Conservation (phyloP, 2,113 vertebrate genomes). For the Uria aalge region DNA sequence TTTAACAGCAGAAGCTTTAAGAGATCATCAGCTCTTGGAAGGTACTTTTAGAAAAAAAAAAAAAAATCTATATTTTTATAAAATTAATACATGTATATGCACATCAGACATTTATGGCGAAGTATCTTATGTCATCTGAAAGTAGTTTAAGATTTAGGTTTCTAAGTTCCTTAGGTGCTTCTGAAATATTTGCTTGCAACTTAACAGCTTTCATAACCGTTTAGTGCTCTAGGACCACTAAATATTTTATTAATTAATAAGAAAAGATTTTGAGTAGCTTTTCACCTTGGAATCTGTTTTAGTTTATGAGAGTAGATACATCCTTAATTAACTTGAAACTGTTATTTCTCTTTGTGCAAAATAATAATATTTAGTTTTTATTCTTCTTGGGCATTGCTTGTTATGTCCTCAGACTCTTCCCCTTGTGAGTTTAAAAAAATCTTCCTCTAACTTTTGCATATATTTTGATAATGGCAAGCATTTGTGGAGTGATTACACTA, state of each 20-base stretch:
- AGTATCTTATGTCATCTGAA: neutral
- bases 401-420: neutral
- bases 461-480: neutral
- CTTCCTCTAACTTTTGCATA: neutral
- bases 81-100: neutral
- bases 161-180: neutral
- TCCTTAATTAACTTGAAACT: neutral
- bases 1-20: conserved; percentile 89
- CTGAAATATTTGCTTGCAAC: neutral
- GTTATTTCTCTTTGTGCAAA: neutral
- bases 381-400: neutral
- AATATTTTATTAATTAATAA: neutral
- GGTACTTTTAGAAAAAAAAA: conserved; percentile 66
- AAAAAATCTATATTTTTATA: neutral
- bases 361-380: neutral
- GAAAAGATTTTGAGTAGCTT: neutral
- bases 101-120: neutral
- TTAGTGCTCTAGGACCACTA: neutral
- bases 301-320: neutral
- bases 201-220: neutral
- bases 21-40: conserved; percentile 83
- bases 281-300: neutral
- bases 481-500: neutral
- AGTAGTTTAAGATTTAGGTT: neutral
- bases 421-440: neutral